Evolutionary conservation across 2,113 vertebrate species (phyloP).

Genomic region (Amphilophus citrinellus): DNA sequence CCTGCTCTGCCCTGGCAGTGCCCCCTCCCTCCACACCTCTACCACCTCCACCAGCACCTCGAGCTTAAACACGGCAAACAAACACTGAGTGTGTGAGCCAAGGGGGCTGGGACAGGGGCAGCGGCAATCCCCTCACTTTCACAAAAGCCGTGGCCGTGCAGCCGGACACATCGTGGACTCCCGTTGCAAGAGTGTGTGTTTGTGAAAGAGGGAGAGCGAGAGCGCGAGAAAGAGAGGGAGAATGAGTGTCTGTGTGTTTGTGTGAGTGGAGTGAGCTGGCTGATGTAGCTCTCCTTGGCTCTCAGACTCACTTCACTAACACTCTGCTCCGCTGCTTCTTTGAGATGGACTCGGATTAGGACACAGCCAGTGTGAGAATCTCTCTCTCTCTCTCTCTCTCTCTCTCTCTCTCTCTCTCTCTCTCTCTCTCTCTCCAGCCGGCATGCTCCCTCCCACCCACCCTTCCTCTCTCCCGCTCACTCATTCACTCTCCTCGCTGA

Average conservation of each 20-base stretch:
- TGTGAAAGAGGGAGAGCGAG: slow-evolving; percentile 21
- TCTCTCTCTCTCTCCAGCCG: slow-evolving; percentile 61
- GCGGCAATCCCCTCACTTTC: slow-evolving; percentile 76
- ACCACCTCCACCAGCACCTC: slow-evolving; percentile 48
- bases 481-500: slow-evolving; percentile 78
- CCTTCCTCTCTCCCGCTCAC: slow-evolving; percentile 72
- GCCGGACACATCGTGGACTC: slow-evolving; percentile 70
- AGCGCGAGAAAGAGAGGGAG: slow-evolving; percentile 24
- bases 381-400: slow-evolving; percentile 42
- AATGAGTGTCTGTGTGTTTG: slow-evolving; percentile 42
- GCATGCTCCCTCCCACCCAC: slow-evolving; percentile 73
- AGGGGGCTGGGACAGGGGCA: slow-evolving; percentile 66
- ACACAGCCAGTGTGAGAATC: slow-evolving; percentile 79
- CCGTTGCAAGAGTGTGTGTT: slow-evolving; percentile 52
- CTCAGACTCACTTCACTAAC: slow-evolving; percentile 80
- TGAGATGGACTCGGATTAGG: slow-evolving; percentile 82
- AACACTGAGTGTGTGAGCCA: slow-evolving; percentile 69
- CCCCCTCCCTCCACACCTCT: slow-evolving; percentile 55
- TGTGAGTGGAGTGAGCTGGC: slow-evolving; percentile 47
- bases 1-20: slow-evolving; percentile 67
- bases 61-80: slow-evolving; percentile 71
- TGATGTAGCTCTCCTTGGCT: slow-evolving; percentile 69
- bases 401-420: slow-evolving; percentile 26
- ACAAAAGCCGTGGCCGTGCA: slow-evolving; percentile 71
- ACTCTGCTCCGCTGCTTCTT: slow-evolving; percentile 78